Evolutionary conservation across 2,888 invertebrate genomes (phyloP).

Genomic region (Pammene aurita): DNA sequence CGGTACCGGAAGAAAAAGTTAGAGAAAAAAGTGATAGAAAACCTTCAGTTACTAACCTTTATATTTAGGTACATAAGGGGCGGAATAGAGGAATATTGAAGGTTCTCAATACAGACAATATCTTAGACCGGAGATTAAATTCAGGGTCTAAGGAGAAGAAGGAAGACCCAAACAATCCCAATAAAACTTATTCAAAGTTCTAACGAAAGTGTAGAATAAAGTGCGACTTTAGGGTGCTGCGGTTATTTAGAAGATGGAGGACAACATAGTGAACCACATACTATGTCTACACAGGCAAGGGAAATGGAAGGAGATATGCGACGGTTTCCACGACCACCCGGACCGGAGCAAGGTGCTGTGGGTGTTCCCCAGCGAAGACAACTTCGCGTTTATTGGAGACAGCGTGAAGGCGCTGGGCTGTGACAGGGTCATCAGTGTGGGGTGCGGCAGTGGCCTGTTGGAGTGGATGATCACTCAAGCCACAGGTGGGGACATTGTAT

Average conservation of each 20-base stretch:
- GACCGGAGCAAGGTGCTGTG: constrained; percentile 85
- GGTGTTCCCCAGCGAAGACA: constrained; percentile 88
- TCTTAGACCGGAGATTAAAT: too few relatives aligned
- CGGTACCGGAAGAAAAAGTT: neutral
- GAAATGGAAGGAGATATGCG: constrained; percentile 77
- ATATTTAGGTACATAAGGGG: too few relatives aligned
- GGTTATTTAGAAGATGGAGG: constrained; percentile 56
- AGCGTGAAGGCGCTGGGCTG: constrained; percentile 72
- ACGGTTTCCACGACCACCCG: constrained; percentile 75
- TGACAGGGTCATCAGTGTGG: constrained; percentile 85
- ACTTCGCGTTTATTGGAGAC: constrained; percentile 83
- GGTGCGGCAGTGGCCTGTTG: constrained; percentile 91
- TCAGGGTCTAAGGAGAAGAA: too few relatives aligned
- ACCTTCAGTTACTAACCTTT: too few relatives aligned
- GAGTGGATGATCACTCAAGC: constrained; percentile 89
- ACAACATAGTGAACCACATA: constrained; percentile 67
- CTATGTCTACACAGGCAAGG: constrained; percentile 66
- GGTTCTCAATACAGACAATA: too few relatives aligned
- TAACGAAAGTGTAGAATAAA: too few relatives aligned
- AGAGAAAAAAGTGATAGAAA: neutral
- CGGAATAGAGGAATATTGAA: too few relatives aligned
- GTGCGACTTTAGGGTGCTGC: too few relatives aligned
- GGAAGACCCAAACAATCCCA: too few relatives aligned
- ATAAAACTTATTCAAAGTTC: too few relatives aligned
- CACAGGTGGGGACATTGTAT: constrained; percentile 80